These are phyloP conservation scores for Pseudopipra pipra DNA, from an alignment of 2,113 vertebrate species.

Conservation along the genomic window DNA sequence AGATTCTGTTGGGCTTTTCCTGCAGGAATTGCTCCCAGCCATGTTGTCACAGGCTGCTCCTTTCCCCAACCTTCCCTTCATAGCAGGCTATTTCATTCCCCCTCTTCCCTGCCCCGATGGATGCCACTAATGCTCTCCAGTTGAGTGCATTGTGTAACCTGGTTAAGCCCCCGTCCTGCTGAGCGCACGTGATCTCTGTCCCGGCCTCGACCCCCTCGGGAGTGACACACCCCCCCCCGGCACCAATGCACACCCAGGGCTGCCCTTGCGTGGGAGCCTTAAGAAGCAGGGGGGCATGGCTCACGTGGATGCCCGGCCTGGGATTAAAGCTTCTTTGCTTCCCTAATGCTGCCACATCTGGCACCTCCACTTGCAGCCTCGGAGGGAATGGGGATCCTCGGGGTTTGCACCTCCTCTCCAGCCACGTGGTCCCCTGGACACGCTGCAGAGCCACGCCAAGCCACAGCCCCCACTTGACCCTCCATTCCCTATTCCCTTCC, in stretches of 20 bases:
- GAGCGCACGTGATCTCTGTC: constrained; percentile 26
- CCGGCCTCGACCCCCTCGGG: not conserved
- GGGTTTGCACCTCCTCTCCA: not conserved
- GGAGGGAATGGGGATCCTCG: not conserved
- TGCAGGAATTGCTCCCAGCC: not conserved
- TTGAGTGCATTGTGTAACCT: constrained; percentile 41
- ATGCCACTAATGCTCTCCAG: not conserved
- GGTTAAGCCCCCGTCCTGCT: not conserved
- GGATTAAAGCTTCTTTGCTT: constrained; percentile 47
- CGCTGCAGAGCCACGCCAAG: not conserved
- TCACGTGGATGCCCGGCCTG: constrained; percentile 11
- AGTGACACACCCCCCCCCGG: not conserved
- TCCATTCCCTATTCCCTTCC: fast-evolving
- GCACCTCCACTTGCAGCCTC: not conserved
- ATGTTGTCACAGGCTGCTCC: not conserved
- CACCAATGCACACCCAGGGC: not conserved
- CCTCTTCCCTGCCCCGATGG: not conserved
- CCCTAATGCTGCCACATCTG: constrained; percentile 62
- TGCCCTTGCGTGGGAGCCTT: constrained; percentile 51
- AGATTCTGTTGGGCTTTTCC: not conserved
- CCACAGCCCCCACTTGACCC: not conserved
- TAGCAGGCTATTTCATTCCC: not conserved
- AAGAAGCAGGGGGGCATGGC: not conserved
- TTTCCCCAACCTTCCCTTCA: not conserved
- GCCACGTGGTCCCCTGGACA: not conserved